These are phyloP conservation scores for Cyphomyrus discorhynchus DNA, from an alignment of 2,113 vertebrate species.

Conservation along the genomic window DNA sequence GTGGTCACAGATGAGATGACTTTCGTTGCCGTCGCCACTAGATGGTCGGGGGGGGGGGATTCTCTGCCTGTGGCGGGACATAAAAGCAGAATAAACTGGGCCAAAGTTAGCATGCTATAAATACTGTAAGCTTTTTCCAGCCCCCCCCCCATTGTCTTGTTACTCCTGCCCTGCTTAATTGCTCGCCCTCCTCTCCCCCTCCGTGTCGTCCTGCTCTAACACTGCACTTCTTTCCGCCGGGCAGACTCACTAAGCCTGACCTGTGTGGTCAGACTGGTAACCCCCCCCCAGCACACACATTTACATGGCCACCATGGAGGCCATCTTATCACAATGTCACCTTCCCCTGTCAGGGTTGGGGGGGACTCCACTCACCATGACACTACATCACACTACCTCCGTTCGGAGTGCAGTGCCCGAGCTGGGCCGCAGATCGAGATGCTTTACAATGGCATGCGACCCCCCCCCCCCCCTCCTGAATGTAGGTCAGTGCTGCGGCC, in stretches of 20 bases:
- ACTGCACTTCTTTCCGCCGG: neutral
- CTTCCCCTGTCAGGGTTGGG: neutral
- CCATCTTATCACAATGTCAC: slow-evolving; percentile 6
- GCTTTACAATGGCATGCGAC: neutral
- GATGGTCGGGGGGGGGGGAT: neutral
- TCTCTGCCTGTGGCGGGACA: neutral
- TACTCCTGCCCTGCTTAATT: slow-evolving; percentile 6
- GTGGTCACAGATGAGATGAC: neutral
- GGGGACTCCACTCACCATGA: neutral
- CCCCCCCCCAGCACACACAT: neutral
- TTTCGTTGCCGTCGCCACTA: neutral
- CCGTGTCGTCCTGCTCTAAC: neutral
- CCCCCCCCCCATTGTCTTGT: neutral
- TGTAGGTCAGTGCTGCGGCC: neutral
- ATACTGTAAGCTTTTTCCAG: slow-evolving; percentile 1
- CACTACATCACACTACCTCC: neutral
- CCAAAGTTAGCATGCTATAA: slow-evolving; percentile 15
- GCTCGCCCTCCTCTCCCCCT: too few relatives aligned
- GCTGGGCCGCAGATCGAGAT: neutral
- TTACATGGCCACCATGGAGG: neutral
- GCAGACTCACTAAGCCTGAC: neutral
- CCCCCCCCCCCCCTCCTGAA: neutral
- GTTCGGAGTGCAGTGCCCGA: neutral
- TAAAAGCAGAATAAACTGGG: neutral
- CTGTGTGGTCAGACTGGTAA: neutral